Base-by-base conservation (phyloP, 2,888 invertebrate genomes). In the Synanthedon andrenaeformis region DNA sequence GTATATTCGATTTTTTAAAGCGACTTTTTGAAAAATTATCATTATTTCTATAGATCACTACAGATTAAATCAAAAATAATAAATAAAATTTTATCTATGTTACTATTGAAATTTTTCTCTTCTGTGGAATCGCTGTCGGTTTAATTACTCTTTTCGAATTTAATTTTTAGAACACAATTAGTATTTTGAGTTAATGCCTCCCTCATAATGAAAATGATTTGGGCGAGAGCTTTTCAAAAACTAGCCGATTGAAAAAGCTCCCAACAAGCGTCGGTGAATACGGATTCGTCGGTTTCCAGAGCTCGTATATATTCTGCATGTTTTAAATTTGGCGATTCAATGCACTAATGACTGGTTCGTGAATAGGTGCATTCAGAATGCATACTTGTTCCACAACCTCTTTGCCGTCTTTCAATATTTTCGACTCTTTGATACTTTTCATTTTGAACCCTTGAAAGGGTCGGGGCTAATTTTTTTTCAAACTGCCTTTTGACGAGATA, bases 301-400 rank as follows among this genome's bases (percentile, higher is more conserved):
- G 35, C 35, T 35, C 35, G 35, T 35, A 35, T 23, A 23, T 67
- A 65, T 67, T 71, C 66, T 63, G 67, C 66, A 64, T 59, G 60
- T 69, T 69, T 72, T 65, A 76, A 79, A 74, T 81, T 82, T 70
- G 83, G 82, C 71, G 70, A 79, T 82, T 83, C 77, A 83, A 82
- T 82, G 72, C 74, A 70, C 72, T 82, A 82, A 81, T 81, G 79
- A 65, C 64, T 74, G 71, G 65, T 65, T 66, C 62, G 68, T 79
- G 76, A 79, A 80, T 79, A 72, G 70, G 57, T 74, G 73, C 74
- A 74, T 75, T 70, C 69, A 71, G 71, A 74, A 63, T 64, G 56
- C 62, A 67, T 66, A 73, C 74, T 73, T 74, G 74, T 45, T 13
- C 72, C 72, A 69, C 72, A 64, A 62, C 62, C 58, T 10, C 35